These are phyloP conservation scores for Knipowitschia caucasica DNA, from an alignment of 2,797 vertebrate genomes.

Conservation along the genomic window DNA sequence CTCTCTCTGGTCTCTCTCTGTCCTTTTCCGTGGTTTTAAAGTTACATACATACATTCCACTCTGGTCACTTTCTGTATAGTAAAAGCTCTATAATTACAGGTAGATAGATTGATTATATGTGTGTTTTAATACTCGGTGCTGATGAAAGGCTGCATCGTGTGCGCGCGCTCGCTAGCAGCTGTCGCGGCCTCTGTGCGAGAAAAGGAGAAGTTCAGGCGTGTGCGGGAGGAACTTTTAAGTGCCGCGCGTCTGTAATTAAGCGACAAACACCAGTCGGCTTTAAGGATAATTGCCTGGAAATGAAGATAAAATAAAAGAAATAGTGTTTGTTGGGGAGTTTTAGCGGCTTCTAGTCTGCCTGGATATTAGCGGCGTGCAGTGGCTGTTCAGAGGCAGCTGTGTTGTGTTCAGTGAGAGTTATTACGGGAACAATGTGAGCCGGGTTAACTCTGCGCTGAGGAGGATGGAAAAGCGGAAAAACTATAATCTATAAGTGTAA, in stretches of 20 bases:
- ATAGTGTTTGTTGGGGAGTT: constrained; percentile 13
- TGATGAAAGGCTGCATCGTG: too few relatives aligned
- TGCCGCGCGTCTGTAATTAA: constrained; percentile 51
- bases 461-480: not conserved
- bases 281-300: constrained; percentile 45
- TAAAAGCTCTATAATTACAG: too few relatives aligned
- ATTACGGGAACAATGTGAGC: not conserved
- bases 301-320: constrained; percentile 40
- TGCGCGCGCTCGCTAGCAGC: constrained; percentile 54
- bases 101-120: too few relatives aligned
- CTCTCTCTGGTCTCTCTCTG: too few relatives aligned
- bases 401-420: constrained; percentile 1
- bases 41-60: too few relatives aligned
- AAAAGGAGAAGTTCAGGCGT: constrained; percentile 52
- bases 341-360: constrained; percentile 8
- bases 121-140: too few relatives aligned
- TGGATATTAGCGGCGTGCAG: constrained; percentile 4
- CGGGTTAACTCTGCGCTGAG: not conserved
- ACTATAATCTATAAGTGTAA: not conserved
- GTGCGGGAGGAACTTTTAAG: constrained; percentile 44
- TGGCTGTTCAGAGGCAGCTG: not conserved
- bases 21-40: too few relatives aligned
- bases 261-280: constrained; percentile 42
- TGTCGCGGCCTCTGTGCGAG: constrained; percentile 33
- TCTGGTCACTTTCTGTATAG: too few relatives aligned